phyloP scores from a whole-genome alignment of 2,797 vertebrate genomes.

The Peromyscus aztecus region DNA sequence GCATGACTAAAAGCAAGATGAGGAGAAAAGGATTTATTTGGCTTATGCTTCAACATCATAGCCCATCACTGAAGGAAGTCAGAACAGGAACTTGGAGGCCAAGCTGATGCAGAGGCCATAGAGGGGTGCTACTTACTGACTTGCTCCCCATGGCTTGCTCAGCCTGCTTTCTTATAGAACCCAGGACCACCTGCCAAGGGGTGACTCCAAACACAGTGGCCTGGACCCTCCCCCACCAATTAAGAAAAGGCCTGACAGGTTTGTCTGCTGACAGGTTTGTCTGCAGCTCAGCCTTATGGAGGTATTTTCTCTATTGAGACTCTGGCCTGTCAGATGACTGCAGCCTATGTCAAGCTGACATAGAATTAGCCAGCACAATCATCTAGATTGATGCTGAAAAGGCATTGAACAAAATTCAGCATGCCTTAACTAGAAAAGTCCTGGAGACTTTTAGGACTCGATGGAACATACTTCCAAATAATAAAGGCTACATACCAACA shows the following conservation, averaged over 20 bases:
- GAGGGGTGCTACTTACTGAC: background rate
- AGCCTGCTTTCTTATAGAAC: background rate
- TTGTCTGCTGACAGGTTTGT: background rate
- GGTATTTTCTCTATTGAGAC: background rate
- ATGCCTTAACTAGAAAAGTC: background rate
- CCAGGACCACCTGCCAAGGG: background rate
- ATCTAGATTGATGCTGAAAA: background rate
- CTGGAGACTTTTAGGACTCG: background rate
- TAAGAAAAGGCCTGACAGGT: background rate
- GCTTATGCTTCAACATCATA: background rate
- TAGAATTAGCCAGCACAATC: background rate
- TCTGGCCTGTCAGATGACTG: background rate
- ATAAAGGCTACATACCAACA: background rate
- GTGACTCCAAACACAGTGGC: no score
- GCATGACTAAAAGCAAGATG: background rate
- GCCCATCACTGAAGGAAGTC: background rate
- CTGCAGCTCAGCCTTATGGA: background rate
- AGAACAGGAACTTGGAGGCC: background rate
- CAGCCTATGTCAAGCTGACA: background rate
- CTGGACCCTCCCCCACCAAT: background rate
- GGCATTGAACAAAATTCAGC: background rate
- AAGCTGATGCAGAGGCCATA: background rate
- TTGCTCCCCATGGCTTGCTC: background rate
- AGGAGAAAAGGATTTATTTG: background rate
- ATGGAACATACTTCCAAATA: background rate